Evolutionary conservation across 2,113 vertebrate species (phyloP).

Genomic region (Sceloporus tristichus): DNA sequence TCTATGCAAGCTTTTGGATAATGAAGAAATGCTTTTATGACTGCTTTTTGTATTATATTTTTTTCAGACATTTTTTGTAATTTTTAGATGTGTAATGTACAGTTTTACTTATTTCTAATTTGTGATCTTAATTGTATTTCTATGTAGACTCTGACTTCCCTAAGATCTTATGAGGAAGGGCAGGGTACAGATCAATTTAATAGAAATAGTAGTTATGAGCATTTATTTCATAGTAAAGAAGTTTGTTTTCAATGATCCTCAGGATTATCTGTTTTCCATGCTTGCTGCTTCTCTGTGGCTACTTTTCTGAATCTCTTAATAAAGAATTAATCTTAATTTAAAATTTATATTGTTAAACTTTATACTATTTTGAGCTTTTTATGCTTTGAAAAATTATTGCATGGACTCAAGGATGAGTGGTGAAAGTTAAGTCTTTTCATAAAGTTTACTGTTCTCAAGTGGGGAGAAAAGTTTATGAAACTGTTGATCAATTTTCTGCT

Average conservation of each 20-base stretch:
- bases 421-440: not conserved
- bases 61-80: too few relatives aligned
- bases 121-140: too few relatives aligned
- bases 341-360: not conserved
- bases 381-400: not conserved
- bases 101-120: too few relatives aligned
- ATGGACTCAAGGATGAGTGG: not conserved
- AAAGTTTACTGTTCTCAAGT: not conserved
- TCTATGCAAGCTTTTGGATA: too few relatives aligned
- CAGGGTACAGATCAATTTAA: too few relatives aligned
- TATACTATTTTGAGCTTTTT: not conserved
- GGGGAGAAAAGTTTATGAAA: not conserved
- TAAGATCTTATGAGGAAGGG: too few relatives aligned
- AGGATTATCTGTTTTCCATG: too few relatives aligned
- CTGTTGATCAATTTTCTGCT: constrained; percentile 16
- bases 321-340: not conserved
- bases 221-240: not conserved
- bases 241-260: not conserved
- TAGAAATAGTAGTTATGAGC: not conserved
- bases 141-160: too few relatives aligned
- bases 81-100: too few relatives aligned
- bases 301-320: not conserved
- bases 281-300: not conserved
- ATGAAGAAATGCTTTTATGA: too few relatives aligned
- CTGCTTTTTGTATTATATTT: too few relatives aligned